Conservation (phyloP, 2,888 invertebrate genomes). For the Chalcis sispes region DNA sequence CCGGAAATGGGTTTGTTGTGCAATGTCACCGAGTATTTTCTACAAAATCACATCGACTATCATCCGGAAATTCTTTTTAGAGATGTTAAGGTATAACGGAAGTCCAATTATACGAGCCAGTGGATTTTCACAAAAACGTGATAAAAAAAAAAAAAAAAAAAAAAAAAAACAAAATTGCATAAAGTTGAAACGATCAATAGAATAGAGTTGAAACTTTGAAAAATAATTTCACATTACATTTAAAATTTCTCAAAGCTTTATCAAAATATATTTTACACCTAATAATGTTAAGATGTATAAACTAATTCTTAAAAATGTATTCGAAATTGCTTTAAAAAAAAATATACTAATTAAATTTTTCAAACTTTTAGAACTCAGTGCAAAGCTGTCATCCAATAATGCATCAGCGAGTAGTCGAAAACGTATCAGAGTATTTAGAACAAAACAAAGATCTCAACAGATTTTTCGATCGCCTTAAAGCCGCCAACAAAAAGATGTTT, state of each 20-base stretch:
- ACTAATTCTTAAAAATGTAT: too few species aligned
- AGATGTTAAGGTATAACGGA: slow-evolving; percentile 87
- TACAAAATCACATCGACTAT: slow-evolving; percentile 91
- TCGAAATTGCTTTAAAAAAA: too few species aligned
- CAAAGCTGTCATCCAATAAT: slow-evolving; percentile 92
- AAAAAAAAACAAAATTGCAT: too few species aligned
- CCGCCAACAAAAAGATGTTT: slow-evolving; percentile 91
- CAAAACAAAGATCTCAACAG: slow-evolving; percentile 84
- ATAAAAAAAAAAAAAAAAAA: too few species aligned
- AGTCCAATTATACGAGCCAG: background rate
- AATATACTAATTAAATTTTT: background rate
- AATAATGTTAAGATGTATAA: too few species aligned
- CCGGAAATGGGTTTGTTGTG: slow-evolving; percentile 97
- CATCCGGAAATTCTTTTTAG: slow-evolving; percentile 97
- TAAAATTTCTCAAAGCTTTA: too few species aligned
- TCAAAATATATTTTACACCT: too few species aligned
- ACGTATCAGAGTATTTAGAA: slow-evolving; percentile 88
- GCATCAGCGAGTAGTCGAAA: slow-evolving; percentile 91
- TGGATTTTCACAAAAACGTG: too few species aligned
- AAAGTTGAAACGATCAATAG: too few species aligned
- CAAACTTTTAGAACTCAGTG: slow-evolving; percentile 86
- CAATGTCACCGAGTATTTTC: slow-evolving; percentile 95
- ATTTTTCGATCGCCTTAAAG: slow-evolving; percentile 86
- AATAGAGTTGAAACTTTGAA: too few species aligned
- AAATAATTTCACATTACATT: too few species aligned